Conservation (phyloP, 1,140 invertebrate species). For the Orchestia grillus region DNA sequence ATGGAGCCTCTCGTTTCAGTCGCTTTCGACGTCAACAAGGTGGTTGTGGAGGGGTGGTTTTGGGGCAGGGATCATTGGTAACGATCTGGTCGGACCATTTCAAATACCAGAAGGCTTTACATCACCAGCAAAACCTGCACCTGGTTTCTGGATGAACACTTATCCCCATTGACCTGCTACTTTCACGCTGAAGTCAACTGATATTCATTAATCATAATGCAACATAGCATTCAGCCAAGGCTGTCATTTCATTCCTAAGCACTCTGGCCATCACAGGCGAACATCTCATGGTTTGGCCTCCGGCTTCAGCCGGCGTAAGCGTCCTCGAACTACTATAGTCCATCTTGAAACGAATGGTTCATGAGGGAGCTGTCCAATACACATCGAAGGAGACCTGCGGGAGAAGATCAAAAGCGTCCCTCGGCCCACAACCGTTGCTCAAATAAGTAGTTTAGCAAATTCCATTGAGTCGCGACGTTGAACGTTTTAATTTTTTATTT, state of each 20-base stretch:
- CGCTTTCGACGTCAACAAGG: no score
- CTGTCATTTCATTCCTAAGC: neutral
- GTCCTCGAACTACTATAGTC: neutral
- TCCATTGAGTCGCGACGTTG: no score
- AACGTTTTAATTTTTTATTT: no score
- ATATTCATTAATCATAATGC: neutral
- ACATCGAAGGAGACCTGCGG: neutral
- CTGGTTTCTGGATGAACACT: no score
- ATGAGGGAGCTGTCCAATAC: neutral
- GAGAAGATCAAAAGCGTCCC: neutral
- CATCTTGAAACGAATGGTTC: neutral
- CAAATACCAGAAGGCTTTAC: no score
- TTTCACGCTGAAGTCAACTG: neutral
- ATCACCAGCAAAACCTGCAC: no score
- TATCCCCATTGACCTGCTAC: constrained; percentile 8
- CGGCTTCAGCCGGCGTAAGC: neutral
- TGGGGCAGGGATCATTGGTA: no score
- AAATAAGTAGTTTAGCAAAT: neutral
- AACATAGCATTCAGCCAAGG: neutral
- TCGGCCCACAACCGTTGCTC: neutral
- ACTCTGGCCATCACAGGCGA: neutral
- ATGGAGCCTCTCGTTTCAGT: no score
- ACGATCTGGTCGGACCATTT: no score
- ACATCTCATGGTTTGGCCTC: constrained; percentile 18
- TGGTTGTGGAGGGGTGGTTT: no score